These are phyloP conservation scores for Pocillopora grandis DNA, from an alignment of 92 coral and sea anemone genomes.

Conservation along the genomic window DNA sequence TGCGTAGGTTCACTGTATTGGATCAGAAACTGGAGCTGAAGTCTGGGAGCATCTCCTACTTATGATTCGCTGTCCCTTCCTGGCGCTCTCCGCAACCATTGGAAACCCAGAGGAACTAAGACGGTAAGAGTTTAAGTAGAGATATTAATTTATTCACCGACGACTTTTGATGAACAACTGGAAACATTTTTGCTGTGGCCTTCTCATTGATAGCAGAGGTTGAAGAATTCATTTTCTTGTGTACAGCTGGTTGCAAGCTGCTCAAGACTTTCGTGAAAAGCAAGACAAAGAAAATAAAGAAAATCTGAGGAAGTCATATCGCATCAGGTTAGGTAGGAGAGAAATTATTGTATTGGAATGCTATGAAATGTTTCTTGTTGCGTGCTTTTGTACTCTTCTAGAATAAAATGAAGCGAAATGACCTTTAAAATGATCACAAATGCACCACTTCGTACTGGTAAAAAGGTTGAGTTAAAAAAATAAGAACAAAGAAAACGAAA, in stretches of 20 bases:
- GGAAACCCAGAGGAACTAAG: conserved; percentile 66
- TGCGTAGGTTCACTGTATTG: conserved; percentile 73
- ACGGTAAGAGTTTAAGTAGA: neutral
- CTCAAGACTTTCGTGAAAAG: conserved; percentile 57
- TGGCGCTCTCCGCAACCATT: conserved; percentile 85
- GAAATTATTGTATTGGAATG: no score
- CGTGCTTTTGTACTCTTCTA: no score
- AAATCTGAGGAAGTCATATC: conserved; percentile 39
- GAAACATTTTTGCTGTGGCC: neutral
- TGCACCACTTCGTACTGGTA: no score
- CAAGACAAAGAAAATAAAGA: conserved; percentile 38
- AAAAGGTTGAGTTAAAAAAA: no score
- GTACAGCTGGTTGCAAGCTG: conserved; percentile 60
- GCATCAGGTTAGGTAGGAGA: conserved; percentile 33
- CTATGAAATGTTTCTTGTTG: neutral
- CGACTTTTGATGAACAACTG: neutral
- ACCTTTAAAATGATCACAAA: no score
- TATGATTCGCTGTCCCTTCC: conserved; percentile 73
- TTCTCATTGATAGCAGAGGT: neutral
- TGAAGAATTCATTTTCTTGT: neutral
- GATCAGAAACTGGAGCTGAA: conserved; percentile 79
- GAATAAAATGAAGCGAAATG: no score
- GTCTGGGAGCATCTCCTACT: conserved; percentile 82
- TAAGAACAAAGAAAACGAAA: no score
- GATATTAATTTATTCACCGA: no score